A percentile compares a stretch with the other conserved stretches of the same genome.
These are phyloP conservation scores for Drosophila nigrodunni DNA, from an alignment of 1,140 invertebrate species.

Conservation along the genomic window DNA sequence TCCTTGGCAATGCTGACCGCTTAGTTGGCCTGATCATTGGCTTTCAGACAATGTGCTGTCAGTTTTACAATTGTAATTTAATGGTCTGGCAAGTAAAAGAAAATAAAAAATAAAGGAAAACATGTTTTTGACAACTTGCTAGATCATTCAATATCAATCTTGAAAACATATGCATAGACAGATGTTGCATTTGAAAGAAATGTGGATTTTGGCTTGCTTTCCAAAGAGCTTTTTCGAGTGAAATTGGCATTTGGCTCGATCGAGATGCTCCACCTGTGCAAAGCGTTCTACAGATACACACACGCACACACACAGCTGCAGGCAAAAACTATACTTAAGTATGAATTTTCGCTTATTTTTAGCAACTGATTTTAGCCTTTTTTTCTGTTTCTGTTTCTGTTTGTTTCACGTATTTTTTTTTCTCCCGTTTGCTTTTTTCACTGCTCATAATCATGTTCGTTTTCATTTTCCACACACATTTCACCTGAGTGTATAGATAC, in stretches of 20 bases:
- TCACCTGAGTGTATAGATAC: constrained; percentile 70
- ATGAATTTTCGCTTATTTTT: constrained; percentile 83
- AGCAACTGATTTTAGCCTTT: constrained; percentile 73
- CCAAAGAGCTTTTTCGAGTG: constrained; percentile 72
- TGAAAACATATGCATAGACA: constrained; percentile 20
- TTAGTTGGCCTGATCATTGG: constrained; percentile 43
- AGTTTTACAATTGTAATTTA: constrained; percentile 76
- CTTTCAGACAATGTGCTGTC: constrained; percentile 73
- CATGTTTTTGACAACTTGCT: constrained; percentile 39
- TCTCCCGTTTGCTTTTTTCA: constrained; percentile 39
- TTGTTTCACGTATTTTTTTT: constrained; percentile 30
- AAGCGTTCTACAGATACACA: constrained; percentile 40
- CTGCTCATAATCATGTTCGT: constrained; percentile 78
- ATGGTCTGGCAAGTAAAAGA: constrained; percentile 56
- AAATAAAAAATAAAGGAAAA: not conserved
- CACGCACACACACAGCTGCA: constrained; percentile 7
- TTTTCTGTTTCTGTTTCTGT: constrained; percentile 42
- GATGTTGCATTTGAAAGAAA: not conserved
- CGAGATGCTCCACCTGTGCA: constrained; percentile 64
- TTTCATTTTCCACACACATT: constrained; percentile 80
- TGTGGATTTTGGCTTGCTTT: constrained; percentile 51
- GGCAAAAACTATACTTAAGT: constrained; percentile 61
- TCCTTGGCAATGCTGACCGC: constrained; percentile 68
- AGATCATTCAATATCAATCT: constrained; percentile 30
- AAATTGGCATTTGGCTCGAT: constrained; percentile 30